Percentiles rank a stretch among this genome's conserved stretches.
phyloP scores from a whole-genome alignment of 2,113 vertebrate genomes.

The Entosphenus tridentatus region DNA sequence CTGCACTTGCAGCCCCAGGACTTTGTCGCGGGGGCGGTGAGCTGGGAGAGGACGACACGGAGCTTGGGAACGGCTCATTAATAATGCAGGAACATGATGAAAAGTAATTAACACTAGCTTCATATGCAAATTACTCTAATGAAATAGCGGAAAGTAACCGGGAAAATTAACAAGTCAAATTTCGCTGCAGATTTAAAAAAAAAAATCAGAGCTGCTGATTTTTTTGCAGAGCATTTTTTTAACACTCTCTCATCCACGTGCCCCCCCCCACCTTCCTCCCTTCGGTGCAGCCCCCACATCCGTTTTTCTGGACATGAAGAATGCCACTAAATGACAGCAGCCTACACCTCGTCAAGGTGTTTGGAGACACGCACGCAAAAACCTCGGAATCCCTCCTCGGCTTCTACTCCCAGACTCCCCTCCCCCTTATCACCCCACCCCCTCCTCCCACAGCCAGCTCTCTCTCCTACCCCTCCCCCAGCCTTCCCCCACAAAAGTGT shows the following conservation, averaged over 20 bases:
- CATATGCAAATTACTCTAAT: constrained; percentile 84
- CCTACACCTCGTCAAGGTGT: too few relatives aligned
- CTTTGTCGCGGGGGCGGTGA: neutral
- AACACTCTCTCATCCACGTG: constrained; percentile 27
- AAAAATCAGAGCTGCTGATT: constrained; percentile 41
- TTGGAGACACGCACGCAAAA: constrained; percentile 11
- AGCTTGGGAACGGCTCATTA: neutral
- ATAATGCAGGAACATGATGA: constrained; percentile 69
- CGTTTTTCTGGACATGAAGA: too few relatives aligned
- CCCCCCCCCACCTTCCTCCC: too few relatives aligned
- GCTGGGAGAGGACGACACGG: neutral
- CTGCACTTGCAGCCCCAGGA: neutral
- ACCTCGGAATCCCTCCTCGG: constrained; percentile 24
- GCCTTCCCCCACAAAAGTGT: constrained; percentile 25
- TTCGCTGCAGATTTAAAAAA: constrained; percentile 80
- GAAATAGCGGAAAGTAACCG: constrained; percentile 93
- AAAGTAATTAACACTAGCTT: constrained; percentile 76
- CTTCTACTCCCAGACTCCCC: neutral
- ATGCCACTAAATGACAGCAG: too few relatives aligned
- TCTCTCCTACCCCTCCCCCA: constrained; percentile 29
- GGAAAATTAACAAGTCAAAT: constrained; percentile 99
- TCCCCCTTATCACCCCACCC: constrained; percentile 13
- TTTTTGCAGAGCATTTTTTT: constrained; percentile 54
- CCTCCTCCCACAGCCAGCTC: constrained; percentile 23
- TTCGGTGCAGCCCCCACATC: too few relatives aligned